Percentiles rank a stretch among this genome's conserved stretches.
Evolutionary conservation across 1,140 invertebrate genomes (phyloP).

Genomic region (Rhopalosiphum padi): DNA sequence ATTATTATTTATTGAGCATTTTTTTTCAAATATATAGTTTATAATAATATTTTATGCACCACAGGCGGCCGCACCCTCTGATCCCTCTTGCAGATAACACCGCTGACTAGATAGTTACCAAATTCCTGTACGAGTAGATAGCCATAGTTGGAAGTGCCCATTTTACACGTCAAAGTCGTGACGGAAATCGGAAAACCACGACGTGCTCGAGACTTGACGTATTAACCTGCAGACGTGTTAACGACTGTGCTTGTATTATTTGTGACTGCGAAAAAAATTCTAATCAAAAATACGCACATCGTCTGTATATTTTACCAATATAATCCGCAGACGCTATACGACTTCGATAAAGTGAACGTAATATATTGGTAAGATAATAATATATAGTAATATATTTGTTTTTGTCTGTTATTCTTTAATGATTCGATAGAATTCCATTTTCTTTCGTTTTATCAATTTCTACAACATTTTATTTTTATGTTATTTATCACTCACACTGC

Average conservation of each 20-base stretch:
- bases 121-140: neutral
- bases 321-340: neutral
- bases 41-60: too few species aligned
- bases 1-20: neutral
- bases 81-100: neutral
- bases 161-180: neutral
- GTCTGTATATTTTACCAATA: neutral
- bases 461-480: neutral
- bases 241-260: neutral
- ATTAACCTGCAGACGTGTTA: neutral
- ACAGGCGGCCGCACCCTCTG: neutral
- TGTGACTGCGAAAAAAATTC: neutral
- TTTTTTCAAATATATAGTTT: neutral
- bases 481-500: neutral
- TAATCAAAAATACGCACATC: neutral
- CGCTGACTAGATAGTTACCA: neutral
- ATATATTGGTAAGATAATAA: neutral
- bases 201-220: neutral
- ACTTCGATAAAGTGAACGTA: neutral
- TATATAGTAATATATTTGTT: neutral
- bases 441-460: neutral
- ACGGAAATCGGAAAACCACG: neutral
- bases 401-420: neutral
- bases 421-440: neutral
- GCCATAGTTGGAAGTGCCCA: neutral